These are phyloP conservation scores for Apodemia duryi DNA, from an alignment of 2,888 invertebrate species.

Conservation along the genomic window DNA sequence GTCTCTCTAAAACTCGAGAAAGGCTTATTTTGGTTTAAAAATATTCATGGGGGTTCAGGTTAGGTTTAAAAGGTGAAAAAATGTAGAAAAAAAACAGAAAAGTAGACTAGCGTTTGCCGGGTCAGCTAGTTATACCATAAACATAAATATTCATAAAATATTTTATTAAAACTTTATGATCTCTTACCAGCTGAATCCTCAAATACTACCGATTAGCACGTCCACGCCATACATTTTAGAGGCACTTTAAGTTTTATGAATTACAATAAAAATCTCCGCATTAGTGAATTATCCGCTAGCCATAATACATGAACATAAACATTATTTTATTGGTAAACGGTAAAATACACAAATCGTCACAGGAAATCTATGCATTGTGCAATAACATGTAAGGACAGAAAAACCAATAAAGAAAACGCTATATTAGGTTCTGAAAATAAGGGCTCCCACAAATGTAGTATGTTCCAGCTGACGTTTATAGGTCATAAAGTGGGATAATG, in stretches of 20 bases:
- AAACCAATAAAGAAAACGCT: conserved; percentile 64
- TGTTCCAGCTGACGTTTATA: conserved; percentile 74
- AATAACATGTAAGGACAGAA: conserved; percentile 65
- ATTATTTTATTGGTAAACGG: conserved; percentile 57
- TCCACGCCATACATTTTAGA: conserved; percentile 34
- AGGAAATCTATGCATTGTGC: conserved; percentile 63
- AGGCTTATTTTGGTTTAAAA: too few relatives aligned
- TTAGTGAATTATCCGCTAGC: conserved; percentile 58
- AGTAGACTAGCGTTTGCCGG: too few relatives aligned
- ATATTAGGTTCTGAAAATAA: conserved; percentile 74
- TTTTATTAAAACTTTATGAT: conserved; percentile 20
- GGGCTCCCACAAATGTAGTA: conserved; percentile 74
- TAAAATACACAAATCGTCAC: conserved; percentile 62
- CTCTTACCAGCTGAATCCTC: conserved; percentile 26
- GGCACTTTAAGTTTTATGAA: conserved; percentile 52
- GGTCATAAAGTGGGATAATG: conserved; percentile 77
- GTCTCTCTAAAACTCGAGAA: too few relatives aligned
- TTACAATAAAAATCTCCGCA: conserved; percentile 60
- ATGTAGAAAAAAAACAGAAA: too few relatives aligned
- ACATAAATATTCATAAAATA: too few relatives aligned
- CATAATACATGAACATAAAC: conserved; percentile 65
- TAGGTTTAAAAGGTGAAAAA: too few relatives aligned
- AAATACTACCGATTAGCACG: conserved; percentile 33
- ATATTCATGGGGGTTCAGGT: too few relatives aligned
- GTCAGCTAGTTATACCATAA: too few relatives aligned